Conservation (phyloP, 2,797 vertebrate species). For the Podarcis lilfordi region DNA sequence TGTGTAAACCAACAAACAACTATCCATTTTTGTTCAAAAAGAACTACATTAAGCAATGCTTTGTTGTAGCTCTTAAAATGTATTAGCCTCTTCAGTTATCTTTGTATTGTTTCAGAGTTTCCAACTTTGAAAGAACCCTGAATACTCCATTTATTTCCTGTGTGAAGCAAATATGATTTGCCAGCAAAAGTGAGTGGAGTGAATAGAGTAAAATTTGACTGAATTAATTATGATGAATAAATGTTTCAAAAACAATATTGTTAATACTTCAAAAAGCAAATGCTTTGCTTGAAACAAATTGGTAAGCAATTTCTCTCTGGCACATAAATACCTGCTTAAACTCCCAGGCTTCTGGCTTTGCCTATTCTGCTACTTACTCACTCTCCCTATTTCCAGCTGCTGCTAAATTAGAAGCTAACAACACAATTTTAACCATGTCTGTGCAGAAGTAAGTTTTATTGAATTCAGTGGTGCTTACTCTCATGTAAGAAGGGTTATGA, state of each 20-base stretch:
- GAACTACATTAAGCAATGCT: conserved; percentile 40
- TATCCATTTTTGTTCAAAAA: no score
- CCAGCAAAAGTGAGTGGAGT: neutral
- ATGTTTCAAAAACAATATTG: conserved; percentile 51
- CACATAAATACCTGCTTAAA: conserved; percentile 18
- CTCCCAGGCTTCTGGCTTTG: neutral
- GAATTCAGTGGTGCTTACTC: no score
- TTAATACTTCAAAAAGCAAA: conserved; percentile 54
- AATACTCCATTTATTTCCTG: conserved; percentile 40
- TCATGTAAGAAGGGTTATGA: no score
- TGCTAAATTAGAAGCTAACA: neutral
- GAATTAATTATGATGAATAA: conserved; percentile 56
- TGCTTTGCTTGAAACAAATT: conserved; percentile 46
- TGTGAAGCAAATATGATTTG: conserved; percentile 44
- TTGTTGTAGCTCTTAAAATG: conserved; percentile 46
- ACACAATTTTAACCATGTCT: no score
- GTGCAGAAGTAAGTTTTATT: no score
- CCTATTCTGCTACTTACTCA: neutral
- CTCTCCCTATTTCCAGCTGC: neutral
- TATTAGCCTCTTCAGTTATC: conserved; percentile 47
- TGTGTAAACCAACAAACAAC: no score
- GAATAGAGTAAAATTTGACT: conserved; percentile 33
- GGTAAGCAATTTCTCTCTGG: conserved; percentile 39
- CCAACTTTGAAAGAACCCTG: conserved; percentile 54
- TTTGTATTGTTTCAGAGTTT: conserved; percentile 45